Percentiles rank a stretch among this genome's conserved stretches.
phyloP scores from a whole-genome alignment of 2,113 vertebrate species.

The Podarcis raffonei region DNA sequence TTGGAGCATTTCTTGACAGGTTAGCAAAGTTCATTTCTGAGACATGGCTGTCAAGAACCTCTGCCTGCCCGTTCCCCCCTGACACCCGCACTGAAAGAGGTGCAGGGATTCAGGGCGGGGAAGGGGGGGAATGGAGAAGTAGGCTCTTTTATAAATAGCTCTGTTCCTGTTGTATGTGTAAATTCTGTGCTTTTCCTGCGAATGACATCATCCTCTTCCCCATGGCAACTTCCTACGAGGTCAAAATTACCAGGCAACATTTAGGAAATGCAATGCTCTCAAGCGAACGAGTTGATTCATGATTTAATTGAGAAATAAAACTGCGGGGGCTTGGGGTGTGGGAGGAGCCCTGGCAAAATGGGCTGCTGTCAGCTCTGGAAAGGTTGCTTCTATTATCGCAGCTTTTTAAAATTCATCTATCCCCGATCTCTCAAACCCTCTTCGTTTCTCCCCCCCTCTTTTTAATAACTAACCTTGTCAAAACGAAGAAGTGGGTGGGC shows the following conservation, averaged over 20 bases:
- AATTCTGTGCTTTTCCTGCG: conserved; percentile 79
- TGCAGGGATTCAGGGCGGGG: conserved; percentile 35
- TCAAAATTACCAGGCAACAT: conserved; percentile 76
- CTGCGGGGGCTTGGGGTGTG: neutral
- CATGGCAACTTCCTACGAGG: conserved; percentile 81
- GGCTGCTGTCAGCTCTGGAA: conserved; percentile 9
- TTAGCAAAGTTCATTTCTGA: conserved; percentile 51
- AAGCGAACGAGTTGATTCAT: conserved; percentile 59
- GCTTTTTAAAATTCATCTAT: neutral
- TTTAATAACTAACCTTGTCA: conserved; percentile 13
- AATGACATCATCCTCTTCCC: conserved; percentile 81
- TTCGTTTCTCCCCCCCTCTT: neutral
- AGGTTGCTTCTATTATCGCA: neutral
- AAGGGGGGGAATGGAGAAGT: conserved; percentile 31
- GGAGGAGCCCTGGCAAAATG: conserved; percentile 25
- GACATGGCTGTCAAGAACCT: conserved; percentile 50
- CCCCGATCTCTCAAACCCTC: neutral
- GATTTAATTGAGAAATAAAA: conserved; percentile 67
- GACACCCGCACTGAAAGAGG: conserved; percentile 39
- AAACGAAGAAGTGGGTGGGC: conserved; percentile 56
- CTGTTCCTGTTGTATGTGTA: conserved; percentile 78
- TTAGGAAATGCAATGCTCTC: conserved; percentile 62
- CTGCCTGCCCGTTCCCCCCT: conserved; percentile 59
- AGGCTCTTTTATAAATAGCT: conserved; percentile 78
- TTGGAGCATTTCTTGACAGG: conserved; percentile 46